Evolutionary conservation across 2,888 invertebrate genomes (phyloP).

Genomic region (Scaptodrosophila latifasciaeformis): DNA sequence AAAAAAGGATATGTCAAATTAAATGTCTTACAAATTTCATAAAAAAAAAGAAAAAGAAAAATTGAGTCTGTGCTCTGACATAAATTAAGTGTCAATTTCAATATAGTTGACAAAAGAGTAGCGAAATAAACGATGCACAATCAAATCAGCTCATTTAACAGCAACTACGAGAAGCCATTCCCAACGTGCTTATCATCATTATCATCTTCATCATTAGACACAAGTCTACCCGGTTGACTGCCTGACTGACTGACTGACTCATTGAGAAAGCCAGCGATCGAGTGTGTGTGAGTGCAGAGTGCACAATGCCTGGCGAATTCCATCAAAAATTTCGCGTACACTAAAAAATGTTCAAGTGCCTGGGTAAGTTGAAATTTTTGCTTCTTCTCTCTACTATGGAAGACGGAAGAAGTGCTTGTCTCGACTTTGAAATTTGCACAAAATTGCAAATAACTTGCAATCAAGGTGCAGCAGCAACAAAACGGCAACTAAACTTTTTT

Average conservation of each 20-base stretch:
- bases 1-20: too few relatives aligned
- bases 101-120: slow-evolving; percentile 34
- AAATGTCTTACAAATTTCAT: too few relatives aligned
- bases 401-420: slow-evolving; percentile 1
- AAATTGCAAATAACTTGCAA: slow-evolving; percentile 71
- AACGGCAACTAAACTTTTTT: background rate
- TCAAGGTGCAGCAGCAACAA: slow-evolving; percentile 55
- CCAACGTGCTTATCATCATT: too few relatives aligned
- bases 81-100: slow-evolving; percentile 58
- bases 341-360: slow-evolving; percentile 57
- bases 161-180: too few relatives aligned
- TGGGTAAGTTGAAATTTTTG: too few relatives aligned
- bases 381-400: too few relatives aligned
- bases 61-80: too few relatives aligned
- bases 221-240: too few relatives aligned
- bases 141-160: too few relatives aligned
- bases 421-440: slow-evolving; percentile 47
- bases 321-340: slow-evolving; percentile 50
- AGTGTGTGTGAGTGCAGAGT: too few relatives aligned
- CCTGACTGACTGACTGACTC: background rate
- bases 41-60: too few relatives aligned
- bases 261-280: background rate
- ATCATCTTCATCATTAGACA: background rate
- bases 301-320: slow-evolving; percentile 46
- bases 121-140: slow-evolving; percentile 25